Base-by-base conservation (phyloP, 2,888 invertebrate genomes). In the Candidula unifasciata region DNA sequence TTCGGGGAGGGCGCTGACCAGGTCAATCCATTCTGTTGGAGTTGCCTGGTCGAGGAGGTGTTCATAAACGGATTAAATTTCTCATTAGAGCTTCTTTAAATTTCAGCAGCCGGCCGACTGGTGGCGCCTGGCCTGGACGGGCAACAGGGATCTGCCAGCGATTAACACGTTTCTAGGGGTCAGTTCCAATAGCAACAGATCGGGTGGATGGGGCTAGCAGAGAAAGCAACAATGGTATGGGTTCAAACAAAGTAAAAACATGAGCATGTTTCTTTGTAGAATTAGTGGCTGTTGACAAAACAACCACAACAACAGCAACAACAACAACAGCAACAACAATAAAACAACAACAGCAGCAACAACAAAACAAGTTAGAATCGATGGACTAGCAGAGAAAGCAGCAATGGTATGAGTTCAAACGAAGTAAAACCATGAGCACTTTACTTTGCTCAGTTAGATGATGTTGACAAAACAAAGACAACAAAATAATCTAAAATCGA, bases 11-110 rank as follows among this genome's bases (percentile, higher is more conserved):
- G 24, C 79, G 64, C 79, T 66, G 79, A 66, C 79, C 79, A 79
- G 79, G 79, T 79, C 79, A 79, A 79, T 37, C 79, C 60, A 30
- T 79, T 79, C n/a, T 79, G 79, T 44, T 37, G 16, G 5, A 16
- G n/a, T 3, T 5, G 33, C 5, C 24, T 18, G 66, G n/a, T n/a
- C 10, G 44, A 30, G 44, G 33, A 66, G 37, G 79, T 79, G 79
- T 79, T 27, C 30, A n/a, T 37, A 37, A 37, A n/a, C 27, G 66
- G 79, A 44, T 79, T 66, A n/a, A 66, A 66, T 44, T 79, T 66
- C 66, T 66, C 30, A 35, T 37, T 73, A 37, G 35, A 44, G 44
- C 13, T 16, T 44, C 35, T n/a, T 35, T 35, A 30, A n/a, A 16
- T 35, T 73, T 8, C 33, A 73, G 16, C 44, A 44, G n/a, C 73